These are phyloP conservation scores for Tor tambroides DNA, from an alignment of 2,113 vertebrate species.

Conservation along the genomic window DNA sequence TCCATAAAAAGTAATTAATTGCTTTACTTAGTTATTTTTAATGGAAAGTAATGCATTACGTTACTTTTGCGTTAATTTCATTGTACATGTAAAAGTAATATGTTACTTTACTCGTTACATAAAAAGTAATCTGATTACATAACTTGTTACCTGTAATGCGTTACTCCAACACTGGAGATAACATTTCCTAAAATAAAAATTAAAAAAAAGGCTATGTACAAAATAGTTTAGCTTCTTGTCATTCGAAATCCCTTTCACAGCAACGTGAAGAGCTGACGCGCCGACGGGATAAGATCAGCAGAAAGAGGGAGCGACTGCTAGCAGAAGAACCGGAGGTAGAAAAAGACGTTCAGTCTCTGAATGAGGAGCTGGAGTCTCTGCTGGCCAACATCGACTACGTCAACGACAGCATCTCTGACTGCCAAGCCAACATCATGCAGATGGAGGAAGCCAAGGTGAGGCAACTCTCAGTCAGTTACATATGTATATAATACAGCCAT, in stretches of 20 bases:
- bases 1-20: too few species aligned
- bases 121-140: too few species aligned
- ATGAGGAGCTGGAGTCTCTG: slow-evolving; percentile 91
- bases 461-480: too few species aligned
- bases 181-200: background rate
- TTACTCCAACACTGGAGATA: too few species aligned
- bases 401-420: slow-evolving; percentile 94
- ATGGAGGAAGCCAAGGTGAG: slow-evolving; percentile 94
- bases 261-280: slow-evolving; percentile 97
- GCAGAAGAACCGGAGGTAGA: slow-evolving; percentile 84
- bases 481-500: too few species aligned
- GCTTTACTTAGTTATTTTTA: too few species aligned
- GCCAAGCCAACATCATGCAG: slow-evolving; percentile 98
- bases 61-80: too few species aligned
- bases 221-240: background rate
- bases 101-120: too few species aligned
- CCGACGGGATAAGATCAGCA: slow-evolving; percentile 89
- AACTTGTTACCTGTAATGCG: too few species aligned
- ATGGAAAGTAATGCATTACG: too few species aligned
- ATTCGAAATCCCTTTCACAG: slow-evolving; percentile 65
- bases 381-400: slow-evolving; percentile 96
- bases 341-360: slow-evolving; percentile 80
- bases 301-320: slow-evolving; percentile 82
- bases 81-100: too few species aligned
- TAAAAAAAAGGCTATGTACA: background rate